Conservation (phyloP, 2,888 invertebrate species). For the Eilema sororculum region DNA sequence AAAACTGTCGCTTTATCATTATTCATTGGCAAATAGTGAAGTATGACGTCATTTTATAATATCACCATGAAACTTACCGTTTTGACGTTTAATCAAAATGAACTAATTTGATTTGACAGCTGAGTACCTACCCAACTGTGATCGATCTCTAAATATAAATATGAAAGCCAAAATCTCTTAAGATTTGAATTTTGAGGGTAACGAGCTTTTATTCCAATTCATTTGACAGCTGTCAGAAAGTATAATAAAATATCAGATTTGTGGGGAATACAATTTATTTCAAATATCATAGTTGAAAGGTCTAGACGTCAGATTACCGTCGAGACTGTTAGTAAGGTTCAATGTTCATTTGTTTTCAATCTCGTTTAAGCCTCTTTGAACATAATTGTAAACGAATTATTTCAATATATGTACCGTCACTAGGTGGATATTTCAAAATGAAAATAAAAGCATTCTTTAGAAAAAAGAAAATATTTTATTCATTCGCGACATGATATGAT, state of each 20-base stretch:
- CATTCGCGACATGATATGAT: constrained; percentile 1
- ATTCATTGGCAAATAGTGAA: too few relatives aligned
- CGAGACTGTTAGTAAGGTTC: too few relatives aligned
- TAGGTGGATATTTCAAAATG: not conserved
- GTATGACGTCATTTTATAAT: too few relatives aligned
- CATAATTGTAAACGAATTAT: not conserved
- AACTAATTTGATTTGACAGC: not conserved
- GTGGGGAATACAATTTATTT: not conserved
- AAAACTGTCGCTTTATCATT: too few relatives aligned
- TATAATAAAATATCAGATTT: not conserved
- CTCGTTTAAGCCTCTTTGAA: not conserved
- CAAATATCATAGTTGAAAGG: not conserved
- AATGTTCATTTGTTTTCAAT: too few relatives aligned
- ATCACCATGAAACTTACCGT: too few relatives aligned
- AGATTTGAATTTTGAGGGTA: not conserved
- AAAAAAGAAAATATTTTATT: constrained; percentile 3
- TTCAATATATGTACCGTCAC: too few relatives aligned
- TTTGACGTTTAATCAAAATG: too few relatives aligned
- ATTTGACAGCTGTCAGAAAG: not conserved
- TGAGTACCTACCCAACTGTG: not conserved
- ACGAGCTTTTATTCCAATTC: not conserved
- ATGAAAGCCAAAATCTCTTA: not conserved
- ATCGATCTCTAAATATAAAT: not conserved
- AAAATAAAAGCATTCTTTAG: not conserved
- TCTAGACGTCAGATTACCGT: not conserved